Base-by-base conservation (phyloP, 1,140 invertebrate genomes). In the Samia ricini region DNA sequence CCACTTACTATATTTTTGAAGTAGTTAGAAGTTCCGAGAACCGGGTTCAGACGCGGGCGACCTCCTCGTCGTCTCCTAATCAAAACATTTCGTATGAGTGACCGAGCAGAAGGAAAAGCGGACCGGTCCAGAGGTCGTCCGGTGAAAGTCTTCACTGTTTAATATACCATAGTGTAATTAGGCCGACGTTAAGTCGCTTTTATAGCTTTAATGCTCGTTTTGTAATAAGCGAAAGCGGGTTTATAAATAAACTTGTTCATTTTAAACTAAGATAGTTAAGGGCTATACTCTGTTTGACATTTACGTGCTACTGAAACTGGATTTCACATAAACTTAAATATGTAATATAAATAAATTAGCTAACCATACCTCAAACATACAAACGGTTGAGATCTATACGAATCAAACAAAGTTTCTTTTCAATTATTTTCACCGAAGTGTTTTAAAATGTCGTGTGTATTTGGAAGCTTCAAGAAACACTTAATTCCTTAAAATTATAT, bases 71-170 rank as follows among this genome's bases (percentile, higher is more conserved):
- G 33, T 15, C 10, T 15, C n/a, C 33, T 15, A 42, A 42, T 42
- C 33, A 42, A 15, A 42, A 42, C 33, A 42, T 42, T 42, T 15
- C 10, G 33, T 15, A 42, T 15, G 33, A 42, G 33, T 42, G 33
- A 42, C 33, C 33, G 33, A 42, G 33, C 6, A 55, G 20, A 24
- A 55, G 52, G 52, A n/a, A 55, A 23, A 24, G 52, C 21, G 15
- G 52, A 23, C 21, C 21, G 52, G 22, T 22, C 21, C 20, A 24
- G 22, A 24, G 52, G 20, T n/a, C 52, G 5, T 4, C 21, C 10
- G 52, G 52, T 22, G 52, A 55, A 55, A 55, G 52, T 55, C 21
- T n/a, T n/a, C 8, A 10, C 10, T 55, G 52, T 55, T 55, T 55
- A 55, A 55, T 24, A 42, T n/a, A n/a, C n/a, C n/a, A n/a, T 55